A percentile compares a stretch with the other conserved stretches of the same genome.
phyloP scores from a whole-genome alignment of 2,113 vertebrate genomes.

The human region GRCh38 chr7:28874501-28875000 shows the following conservation, averaged over 20 bases:
- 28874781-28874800: not conserved
- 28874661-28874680: not conserved
- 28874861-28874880: not conserved
- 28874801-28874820: not conserved
- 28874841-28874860: not conserved
- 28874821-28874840: not conserved
- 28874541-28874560: not conserved
- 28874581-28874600: not conserved
- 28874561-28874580: not conserved
- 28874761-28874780: not conserved
- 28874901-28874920: too few relatives aligned
- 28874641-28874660: not conserved
- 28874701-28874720: not conserved
- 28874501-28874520: not conserved
- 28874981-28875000: not conserved
- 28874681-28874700: not conserved
- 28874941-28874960: not conserved
- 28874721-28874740: not conserved
- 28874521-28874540: not conserved
- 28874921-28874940: not conserved
- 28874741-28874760: conserved; percentile 21
- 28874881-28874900: not conserved
- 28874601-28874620: conserved; percentile 34
- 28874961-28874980: not conserved
- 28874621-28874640: not conserved